phyloP scores from a whole-genome alignment of 2,888 invertebrate species.

The Lasioglossum vierecki region DNA sequence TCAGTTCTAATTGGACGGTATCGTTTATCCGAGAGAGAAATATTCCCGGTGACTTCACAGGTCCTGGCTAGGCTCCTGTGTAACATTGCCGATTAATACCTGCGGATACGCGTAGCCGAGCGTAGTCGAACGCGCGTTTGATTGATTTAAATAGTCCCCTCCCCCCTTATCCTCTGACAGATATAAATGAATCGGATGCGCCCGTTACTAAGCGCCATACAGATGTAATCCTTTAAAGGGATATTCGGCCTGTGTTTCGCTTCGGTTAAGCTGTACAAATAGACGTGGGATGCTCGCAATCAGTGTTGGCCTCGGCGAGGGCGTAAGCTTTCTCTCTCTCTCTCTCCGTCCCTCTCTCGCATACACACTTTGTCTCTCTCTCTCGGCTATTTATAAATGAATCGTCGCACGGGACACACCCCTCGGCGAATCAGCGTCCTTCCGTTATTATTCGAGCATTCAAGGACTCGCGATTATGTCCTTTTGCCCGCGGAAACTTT shows the following conservation, averaged over 20 bases:
- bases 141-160: constrained; percentile 80
- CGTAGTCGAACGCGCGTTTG: constrained; percentile 73
- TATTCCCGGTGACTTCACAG: constrained; percentile 27
- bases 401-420: constrained; percentile 71
- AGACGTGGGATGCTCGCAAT: constrained; percentile 82
- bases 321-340: neutral
- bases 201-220: constrained; percentile 73
- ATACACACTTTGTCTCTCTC: neutral
- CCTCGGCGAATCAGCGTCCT: constrained; percentile 70
- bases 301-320: constrained; percentile 73
- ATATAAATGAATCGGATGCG: constrained; percentile 83
- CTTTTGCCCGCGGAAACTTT: constrained; percentile 19
- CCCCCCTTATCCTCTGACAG: constrained; percentile 77
- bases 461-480: constrained; percentile 51
- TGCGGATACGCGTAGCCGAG: constrained; percentile 75
- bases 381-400: constrained; percentile 79
- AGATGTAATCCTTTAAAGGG: constrained; percentile 83
- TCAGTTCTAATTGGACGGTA: constrained; percentile 8
- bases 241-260: constrained; percentile 81
- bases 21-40: constrained; percentile 21
- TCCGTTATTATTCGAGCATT: constrained; percentile 67
- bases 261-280: constrained; percentile 83
- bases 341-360: constrained; percentile 7
- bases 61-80: constrained; percentile 36
- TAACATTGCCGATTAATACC: constrained; percentile 76